phyloP scores from a whole-genome alignment of 2,888 invertebrate genomes.

The Dryomyza anilis region DNA sequence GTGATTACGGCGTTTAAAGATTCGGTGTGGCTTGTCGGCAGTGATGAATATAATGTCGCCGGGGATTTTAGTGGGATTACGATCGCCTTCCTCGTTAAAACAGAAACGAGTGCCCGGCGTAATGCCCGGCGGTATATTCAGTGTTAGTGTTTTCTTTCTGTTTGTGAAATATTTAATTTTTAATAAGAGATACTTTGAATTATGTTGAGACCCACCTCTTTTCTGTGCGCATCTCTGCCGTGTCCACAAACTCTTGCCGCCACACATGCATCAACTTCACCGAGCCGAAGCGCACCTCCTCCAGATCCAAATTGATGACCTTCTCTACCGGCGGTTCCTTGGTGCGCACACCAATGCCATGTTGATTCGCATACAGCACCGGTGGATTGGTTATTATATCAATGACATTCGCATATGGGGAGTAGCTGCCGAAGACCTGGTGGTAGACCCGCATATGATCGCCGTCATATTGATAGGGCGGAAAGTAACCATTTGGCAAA shows the following conservation, averaged over 20 bases:
- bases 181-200: not conserved
- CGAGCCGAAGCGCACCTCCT: conserved; percentile 74
- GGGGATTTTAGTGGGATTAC: conserved; percentile 69
- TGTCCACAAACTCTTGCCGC: conserved; percentile 71
- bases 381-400: conserved; percentile 71
- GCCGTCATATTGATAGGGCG: conserved; percentile 81
- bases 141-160: conserved; percentile 74
- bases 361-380: conserved; percentile 67
- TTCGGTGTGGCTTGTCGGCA: conserved; percentile 73
- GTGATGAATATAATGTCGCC: conserved; percentile 78
- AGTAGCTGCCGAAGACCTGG: conserved; percentile 82
- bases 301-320: conserved; percentile 66
- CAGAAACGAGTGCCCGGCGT: conserved; percentile 73
- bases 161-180: not conserved
- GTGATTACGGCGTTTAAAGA: conserved; percentile 65
- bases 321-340: conserved; percentile 68
- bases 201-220: conserved; percentile 52
- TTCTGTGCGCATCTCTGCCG: conserved; percentile 68
- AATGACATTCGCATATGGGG: conserved; percentile 79
- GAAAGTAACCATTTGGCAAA: conserved; percentile 70
- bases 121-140: conserved; percentile 77
- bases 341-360: conserved; percentile 69
- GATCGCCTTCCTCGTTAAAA: conserved; percentile 82
- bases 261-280: conserved; percentile 85
- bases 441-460: conserved; percentile 76